Percentiles rank a stretch among this genome's conserved stretches.
Evolutionary conservation across 2,797 vertebrate genomes (phyloP).

Genomic region (Rhabdomys pumilio): DNA sequence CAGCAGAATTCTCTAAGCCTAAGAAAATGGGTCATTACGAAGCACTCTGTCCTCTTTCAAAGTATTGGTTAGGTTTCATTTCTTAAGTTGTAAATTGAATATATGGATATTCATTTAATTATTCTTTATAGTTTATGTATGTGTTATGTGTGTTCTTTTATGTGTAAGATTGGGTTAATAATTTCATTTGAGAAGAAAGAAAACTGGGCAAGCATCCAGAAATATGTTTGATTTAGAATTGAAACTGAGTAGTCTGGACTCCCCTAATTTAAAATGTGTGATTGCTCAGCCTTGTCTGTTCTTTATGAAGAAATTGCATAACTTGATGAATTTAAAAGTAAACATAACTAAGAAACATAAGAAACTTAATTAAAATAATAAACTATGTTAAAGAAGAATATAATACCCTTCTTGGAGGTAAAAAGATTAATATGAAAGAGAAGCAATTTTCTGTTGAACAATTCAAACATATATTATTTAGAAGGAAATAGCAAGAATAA

Average conservation of each 20-base stretch:
- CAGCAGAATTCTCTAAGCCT: neutral
- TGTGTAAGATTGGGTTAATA: neutral
- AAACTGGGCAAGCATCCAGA: neutral
- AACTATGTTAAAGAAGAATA: neutral
- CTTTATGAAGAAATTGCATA: conserved; percentile 58
- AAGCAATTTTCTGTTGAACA: neutral
- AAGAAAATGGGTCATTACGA: neutral
- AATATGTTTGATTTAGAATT: conserved; percentile 46
- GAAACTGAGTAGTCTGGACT: conserved; percentile 18
- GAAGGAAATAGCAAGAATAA: conserved; percentile 14
- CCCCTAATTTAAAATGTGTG: conserved; percentile 23
- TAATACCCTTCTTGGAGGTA: neutral
- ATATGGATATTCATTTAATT: neutral
- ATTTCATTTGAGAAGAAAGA: conserved; percentile 44
- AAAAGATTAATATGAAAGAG: neutral
- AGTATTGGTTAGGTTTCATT: neutral
- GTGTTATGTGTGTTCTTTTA: neutral
- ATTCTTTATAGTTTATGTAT: neutral
- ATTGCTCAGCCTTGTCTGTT: conserved; percentile 7
- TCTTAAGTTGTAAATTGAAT: conserved; percentile 19
- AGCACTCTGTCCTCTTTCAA: neutral
- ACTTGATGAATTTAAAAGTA: conserved; percentile 48
- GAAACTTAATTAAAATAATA: conserved; percentile 57
- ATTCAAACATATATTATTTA: neutral
- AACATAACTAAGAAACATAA: neutral